Percentiles rank a stretch among this genome's conserved stretches.
Evolutionary conservation across 53 echinoderm and acorn worm genomes (phyloP).

Genomic region (Astropecten irregularis): DNA sequence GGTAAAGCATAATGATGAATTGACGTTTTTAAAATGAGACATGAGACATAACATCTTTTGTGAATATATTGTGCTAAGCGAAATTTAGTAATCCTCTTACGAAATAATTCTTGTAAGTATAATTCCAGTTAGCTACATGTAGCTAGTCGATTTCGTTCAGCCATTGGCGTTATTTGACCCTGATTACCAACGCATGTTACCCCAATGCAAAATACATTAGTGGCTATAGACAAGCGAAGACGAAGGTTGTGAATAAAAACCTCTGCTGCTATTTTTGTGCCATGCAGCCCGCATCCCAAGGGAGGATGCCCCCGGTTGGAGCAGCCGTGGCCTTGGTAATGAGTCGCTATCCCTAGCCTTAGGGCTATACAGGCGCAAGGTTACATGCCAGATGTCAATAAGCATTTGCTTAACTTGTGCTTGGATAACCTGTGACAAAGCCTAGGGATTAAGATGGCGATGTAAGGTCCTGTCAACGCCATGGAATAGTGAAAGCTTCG

Average conservation of each 20-base stretch:
- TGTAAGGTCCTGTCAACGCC: slow-evolving; percentile 8
- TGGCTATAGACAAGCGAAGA: not conserved
- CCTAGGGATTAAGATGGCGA: too few relatives aligned
- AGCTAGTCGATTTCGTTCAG: too few relatives aligned
- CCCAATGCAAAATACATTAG: not conserved
- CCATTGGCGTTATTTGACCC: too few relatives aligned
- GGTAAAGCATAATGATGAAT: too few relatives aligned
- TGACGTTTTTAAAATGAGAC: too few relatives aligned
- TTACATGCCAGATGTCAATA: not conserved
- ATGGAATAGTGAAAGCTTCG: too few relatives aligned
- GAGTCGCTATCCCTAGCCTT: slow-evolving; percentile 24
- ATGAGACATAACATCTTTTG: too few relatives aligned
- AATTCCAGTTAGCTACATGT: too few relatives aligned
- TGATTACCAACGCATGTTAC: too few relatives aligned
- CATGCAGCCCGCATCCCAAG: not conserved
- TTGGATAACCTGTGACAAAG: slow-evolving; percentile 6
- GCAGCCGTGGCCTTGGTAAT: slow-evolving; percentile 29
- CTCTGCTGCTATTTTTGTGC: not conserved
- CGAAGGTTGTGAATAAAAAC: not conserved
- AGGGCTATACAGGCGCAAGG: slow-evolving; percentile 10
- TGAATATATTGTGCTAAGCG: too few relatives aligned
- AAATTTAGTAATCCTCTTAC: too few relatives aligned
- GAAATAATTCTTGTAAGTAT: too few relatives aligned
- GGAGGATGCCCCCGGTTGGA: not conserved
- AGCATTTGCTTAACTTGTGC: slow-evolving; percentile 15